Evolutionary conservation across 2,888 invertebrate species (phyloP).

Genomic region (Mycogona germanica): DNA sequence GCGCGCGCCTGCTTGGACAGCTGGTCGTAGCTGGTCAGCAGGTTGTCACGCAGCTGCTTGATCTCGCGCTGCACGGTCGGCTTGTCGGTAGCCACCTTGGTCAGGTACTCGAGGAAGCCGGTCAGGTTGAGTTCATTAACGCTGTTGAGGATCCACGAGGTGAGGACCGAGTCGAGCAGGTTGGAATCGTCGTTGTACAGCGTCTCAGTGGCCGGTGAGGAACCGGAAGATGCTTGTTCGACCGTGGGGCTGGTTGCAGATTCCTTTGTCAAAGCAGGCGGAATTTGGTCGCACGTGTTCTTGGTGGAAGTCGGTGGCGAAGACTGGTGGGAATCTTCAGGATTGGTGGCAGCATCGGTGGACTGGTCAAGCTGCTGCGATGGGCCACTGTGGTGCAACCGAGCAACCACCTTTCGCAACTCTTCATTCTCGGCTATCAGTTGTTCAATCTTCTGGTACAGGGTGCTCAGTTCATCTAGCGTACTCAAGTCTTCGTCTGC

Average conservation of each 20-base stretch:
- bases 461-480: constrained; percentile 14
- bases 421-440: constrained; percentile 23
- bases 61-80: background rate
- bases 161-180: background rate
- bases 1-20: constrained; percentile 5
- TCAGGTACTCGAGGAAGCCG: constrained; percentile 10
- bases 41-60: constrained; percentile 8
- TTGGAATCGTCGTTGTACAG: constrained; percentile 14
- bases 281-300: background rate
- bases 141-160: background rate
- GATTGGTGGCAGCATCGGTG: background rate
- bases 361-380: background rate
- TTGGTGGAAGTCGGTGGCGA: background rate
- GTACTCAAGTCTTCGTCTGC: constrained; percentile 12
- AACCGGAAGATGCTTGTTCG: background rate
- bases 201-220: constrained; percentile 21
- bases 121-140: constrained; percentile 2
- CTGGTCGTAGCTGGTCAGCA: constrained; percentile 4
- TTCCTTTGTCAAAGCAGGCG: too few relatives aligned
- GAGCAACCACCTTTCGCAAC: constrained; percentile 21
- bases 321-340: background rate
- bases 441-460: constrained; percentile 23
- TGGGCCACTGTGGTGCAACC: constrained; percentile 19
- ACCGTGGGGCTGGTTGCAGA: background rate
- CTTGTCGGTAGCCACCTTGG: constrained; percentile 9